These are phyloP conservation scores for Lasius fuliginosus DNA, from an alignment of 2,888 invertebrate genomes.

Conservation along the genomic window DNA sequence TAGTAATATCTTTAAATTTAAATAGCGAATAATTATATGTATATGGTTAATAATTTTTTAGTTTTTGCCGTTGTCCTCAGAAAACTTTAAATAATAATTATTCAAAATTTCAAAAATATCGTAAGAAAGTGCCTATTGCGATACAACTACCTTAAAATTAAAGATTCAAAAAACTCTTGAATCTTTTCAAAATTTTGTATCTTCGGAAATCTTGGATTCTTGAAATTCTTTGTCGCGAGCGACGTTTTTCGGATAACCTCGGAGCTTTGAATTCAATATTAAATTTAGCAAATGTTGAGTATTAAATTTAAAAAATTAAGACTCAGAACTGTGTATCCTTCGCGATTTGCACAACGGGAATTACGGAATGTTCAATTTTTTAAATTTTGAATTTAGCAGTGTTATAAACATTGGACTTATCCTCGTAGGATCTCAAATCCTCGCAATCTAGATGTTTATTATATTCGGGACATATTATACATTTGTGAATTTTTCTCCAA, in stretches of 20 bases:
- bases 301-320: neutral
- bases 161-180: neutral
- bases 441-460: neutral
- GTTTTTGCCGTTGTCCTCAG: too few relatives aligned
- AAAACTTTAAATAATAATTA: too few relatives aligned
- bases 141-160: too few relatives aligned
- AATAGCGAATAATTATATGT: too few relatives aligned
- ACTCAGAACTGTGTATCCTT: neutral
- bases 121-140: too few relatives aligned
- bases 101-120: too few relatives aligned
- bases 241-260: neutral
- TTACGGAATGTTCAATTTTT: neutral
- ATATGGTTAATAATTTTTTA: too few relatives aligned
- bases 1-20: too few relatives aligned
- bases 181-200: neutral
- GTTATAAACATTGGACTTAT: neutral
- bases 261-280: neutral
- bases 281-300: neutral
- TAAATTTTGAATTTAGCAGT: neutral
- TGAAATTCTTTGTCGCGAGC: neutral
- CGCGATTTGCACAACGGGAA: neutral
- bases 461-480: neutral
- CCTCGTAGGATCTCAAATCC: conserved; percentile 15
- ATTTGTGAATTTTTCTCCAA: neutral
- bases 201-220: conserved; percentile 3